Base-by-base conservation (phyloP, 1,140 invertebrate genomes). In the Ladona fulva region DNA sequence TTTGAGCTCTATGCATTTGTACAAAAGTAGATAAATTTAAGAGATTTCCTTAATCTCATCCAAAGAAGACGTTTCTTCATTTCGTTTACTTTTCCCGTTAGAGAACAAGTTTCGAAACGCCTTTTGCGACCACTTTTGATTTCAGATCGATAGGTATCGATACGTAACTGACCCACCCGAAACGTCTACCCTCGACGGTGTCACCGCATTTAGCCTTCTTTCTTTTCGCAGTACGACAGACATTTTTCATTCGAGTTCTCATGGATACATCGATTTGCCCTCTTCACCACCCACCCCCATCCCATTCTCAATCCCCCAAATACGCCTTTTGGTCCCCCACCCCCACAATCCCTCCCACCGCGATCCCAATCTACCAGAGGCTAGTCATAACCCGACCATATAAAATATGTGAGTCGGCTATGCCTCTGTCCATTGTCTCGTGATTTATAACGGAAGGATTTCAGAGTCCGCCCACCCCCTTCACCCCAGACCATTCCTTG, bases 361-460 rank as follows among this genome's bases (percentile, higher is more conserved):
- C n/a, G 16, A 66, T 66, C n/a, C 52, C 52, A 66, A 22, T 66
- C 52, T 6, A 22, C 29, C 52, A 22, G 44, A 52, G 44, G 44
- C 19, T 19, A 52, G 3, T 66, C 52, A 66, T 66, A 66, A 66
- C 52, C 12, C 52, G 52, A 66, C 3, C 52, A 22, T 66, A 66
- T 66, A 66, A 66, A 66, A 3, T 66, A 66, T 66, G 52, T 66
- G 52, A 6, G 44, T 19, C 44, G 44, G 44, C 10, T 10, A 52
- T 52, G 19, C 52, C 52, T 66, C 52, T 66, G 52, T 66, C 52
- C 52, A 66, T 66, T 66, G 52, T 66, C 52, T 66, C 52, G n/a
- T 66, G 52, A 66, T 66, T 66, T 66, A 66, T 66, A 66, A 66
- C n/a, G 12, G 52, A 5, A 66, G 3, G 52, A 66, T 12, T 37